Percentiles rank a stretch among this genome's conserved stretches.
Evolutionary conservation across 2,797 vertebrate genomes (phyloP).

Genomic region (Ctenopoma kingsleyae): DNA sequence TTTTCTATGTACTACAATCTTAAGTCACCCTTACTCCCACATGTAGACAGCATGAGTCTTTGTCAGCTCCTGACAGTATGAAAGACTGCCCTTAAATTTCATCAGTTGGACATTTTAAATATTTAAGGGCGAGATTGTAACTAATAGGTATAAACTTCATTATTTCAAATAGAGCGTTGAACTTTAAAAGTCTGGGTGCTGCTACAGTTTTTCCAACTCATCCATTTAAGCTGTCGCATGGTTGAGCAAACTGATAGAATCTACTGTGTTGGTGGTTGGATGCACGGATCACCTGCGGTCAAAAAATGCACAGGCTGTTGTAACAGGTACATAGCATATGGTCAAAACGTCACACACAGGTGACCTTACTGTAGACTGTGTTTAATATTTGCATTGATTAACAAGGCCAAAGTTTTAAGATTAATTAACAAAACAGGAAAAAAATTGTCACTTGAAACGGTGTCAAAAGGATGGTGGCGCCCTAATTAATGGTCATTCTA

Average conservation of each 20-base stretch:
- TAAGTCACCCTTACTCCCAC: constrained; percentile 21
- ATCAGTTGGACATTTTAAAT: constrained; percentile 74
- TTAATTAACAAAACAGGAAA: constrained; percentile 81
- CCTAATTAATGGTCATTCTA: constrained; percentile 91
- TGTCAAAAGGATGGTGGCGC: constrained; percentile 79
- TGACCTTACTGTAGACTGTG: not conserved
- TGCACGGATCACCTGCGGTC: constrained; percentile 55
- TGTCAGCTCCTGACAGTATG: constrained; percentile 17
- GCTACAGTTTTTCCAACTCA: constrained; percentile 57
- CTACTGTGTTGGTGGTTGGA: constrained; percentile 61
- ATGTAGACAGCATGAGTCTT: constrained; percentile 42
- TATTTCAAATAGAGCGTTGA: constrained; percentile 41
- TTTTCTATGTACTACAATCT: constrained; percentile 18
- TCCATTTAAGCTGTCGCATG: constrained; percentile 53
- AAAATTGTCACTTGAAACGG: constrained; percentile 84
- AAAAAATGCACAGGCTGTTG: constrained; percentile 59
- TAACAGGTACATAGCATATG: not conserved
- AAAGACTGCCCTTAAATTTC: constrained; percentile 52
- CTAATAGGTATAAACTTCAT: constrained; percentile 60
- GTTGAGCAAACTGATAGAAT: constrained; percentile 57
- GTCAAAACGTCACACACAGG: not conserved
- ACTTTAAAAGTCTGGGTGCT: constrained; percentile 63
- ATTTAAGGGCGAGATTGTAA: constrained; percentile 68
- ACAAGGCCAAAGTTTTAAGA: constrained; percentile 39
- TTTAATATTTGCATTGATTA: constrained; percentile 49